Base-by-base conservation (phyloP, 2,888 invertebrate genomes). In the Prenolepis imparis region DNA sequence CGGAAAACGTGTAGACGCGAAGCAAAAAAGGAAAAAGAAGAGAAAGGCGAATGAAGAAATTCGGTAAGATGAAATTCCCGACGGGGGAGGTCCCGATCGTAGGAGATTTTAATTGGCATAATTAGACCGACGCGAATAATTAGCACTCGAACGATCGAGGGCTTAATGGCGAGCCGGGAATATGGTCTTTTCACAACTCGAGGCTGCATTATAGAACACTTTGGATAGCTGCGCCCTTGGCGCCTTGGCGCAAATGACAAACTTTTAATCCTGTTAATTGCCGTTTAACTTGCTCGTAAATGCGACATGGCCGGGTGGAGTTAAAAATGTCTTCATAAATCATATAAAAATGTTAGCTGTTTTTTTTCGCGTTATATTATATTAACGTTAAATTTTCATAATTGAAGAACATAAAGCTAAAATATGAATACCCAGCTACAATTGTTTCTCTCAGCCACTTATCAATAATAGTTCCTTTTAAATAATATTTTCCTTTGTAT, bases 41-140 rank as follows among this genome's bases (percentile, higher is more conserved):
- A 32, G 39, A 24, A 74, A 41, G 9, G 28, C 15, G 28, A 41
- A 57, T 28, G 44, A 87, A 85, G 74, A 82, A 84, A 81, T 59
- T 64, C 73, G 57, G 72, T 64, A 77, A 86, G 68, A 74, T 77
- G 90, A 75, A 88, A 90, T 88, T 84, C 82, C 87, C 80, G 5
- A 48, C 48, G 75, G 59, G 73, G 70, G 44, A 82, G 67, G 73
- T 67, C 61, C 75, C 68, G 73, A 72, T 80, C 63, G 88, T 66
- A 84, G 86, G 78, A 89, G 88, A 90, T 90, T 91, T 90, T 89
- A 91, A 90, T 90, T 91, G 87, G 84, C 84, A 83, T 86, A 87
- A 86, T 91, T 90, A 89, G 87, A 90, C 86, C 80, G 83, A 59
- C 55, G 85, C 85, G 86, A 90, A 91, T 91, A 90, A 90, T 90